phyloP scores from a whole-genome alignment of 2,797 vertebrate genomes.

The Macroramphosus scolopax region DNA sequence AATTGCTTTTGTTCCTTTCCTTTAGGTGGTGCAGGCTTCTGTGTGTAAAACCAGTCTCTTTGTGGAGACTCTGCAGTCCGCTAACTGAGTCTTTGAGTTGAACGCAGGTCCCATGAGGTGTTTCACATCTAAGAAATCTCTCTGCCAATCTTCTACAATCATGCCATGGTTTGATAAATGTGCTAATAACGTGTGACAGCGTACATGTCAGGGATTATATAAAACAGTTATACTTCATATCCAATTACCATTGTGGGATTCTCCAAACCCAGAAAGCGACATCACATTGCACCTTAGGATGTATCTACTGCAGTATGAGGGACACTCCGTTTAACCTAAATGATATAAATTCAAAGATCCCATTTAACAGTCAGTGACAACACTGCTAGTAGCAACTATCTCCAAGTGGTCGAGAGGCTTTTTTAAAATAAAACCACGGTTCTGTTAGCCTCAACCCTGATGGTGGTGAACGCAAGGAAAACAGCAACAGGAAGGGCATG shows the following conservation, averaged over 20 bases:
- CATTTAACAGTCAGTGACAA: constrained; percentile 43
- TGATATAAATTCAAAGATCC: constrained; percentile 57
- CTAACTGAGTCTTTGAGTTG: too few species aligned
- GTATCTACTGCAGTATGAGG: too few species aligned
- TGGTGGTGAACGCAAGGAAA: constrained; percentile 35
- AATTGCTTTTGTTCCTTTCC: neutral
- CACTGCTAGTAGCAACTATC: constrained; percentile 31
- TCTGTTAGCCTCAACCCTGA: constrained; percentile 43
- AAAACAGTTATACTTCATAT: too few species aligned
- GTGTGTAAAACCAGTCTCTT: too few species aligned
- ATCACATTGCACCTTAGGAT: too few species aligned
- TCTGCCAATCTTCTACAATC: too few species aligned
- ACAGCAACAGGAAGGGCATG: constrained; percentile 35
- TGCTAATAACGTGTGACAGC: too few species aligned
- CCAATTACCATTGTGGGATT: too few species aligned
- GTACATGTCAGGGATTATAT: constrained; percentile 22
- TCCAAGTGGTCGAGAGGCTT: constrained; percentile 37
- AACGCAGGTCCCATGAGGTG: neutral
- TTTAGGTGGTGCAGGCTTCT: neutral
- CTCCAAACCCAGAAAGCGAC: too few species aligned
- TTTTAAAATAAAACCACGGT: constrained; percentile 39
- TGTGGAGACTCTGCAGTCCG: too few species aligned
- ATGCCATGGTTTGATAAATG: too few species aligned
- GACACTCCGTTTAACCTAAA: constrained; percentile 53
- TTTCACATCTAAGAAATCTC: neutral